phyloP scores from a whole-genome alignment of 2,113 vertebrate species.

The Oophaga pumilio region DNA sequence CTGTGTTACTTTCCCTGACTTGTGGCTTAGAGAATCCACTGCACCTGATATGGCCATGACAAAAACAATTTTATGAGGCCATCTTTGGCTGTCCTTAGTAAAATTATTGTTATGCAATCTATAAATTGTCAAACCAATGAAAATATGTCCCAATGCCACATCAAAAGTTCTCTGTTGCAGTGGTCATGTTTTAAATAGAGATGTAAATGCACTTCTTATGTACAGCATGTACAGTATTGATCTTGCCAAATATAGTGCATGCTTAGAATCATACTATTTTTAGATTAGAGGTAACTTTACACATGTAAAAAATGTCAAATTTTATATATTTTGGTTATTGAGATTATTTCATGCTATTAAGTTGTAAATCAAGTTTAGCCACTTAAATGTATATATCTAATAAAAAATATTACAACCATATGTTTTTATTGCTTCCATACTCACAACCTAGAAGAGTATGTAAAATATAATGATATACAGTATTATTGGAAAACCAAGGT shows the following conservation, averaged over 20 bases:
- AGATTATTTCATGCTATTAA: conserved; percentile 10
- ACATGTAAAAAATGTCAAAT: background rate
- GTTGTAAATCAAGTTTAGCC: background rate
- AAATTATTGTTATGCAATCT: too few relatives aligned
- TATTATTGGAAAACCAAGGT: background rate
- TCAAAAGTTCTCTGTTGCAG: too few relatives aligned
- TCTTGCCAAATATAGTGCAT: background rate
- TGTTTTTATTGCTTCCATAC: background rate
- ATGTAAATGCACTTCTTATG: background rate
- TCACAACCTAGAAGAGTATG: background rate
- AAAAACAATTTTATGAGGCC: too few relatives aligned
- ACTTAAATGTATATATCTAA: background rate
- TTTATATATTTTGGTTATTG: background rate
- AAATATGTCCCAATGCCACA: too few relatives aligned
- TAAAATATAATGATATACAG: conserved; percentile 9
- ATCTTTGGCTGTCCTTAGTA: too few relatives aligned
- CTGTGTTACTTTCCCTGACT: too few relatives aligned
- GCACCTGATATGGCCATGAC: too few relatives aligned
- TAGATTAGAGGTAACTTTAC: background rate
- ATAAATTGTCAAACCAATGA: too few relatives aligned
- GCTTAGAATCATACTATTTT: background rate
- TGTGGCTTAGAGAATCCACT: too few relatives aligned
- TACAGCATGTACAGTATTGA: background rate
- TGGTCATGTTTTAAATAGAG: background rate
- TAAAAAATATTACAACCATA: background rate